phyloP scores from a whole-genome alignment of 2,113 vertebrate species.

The Tinamus guttatus region DNA sequence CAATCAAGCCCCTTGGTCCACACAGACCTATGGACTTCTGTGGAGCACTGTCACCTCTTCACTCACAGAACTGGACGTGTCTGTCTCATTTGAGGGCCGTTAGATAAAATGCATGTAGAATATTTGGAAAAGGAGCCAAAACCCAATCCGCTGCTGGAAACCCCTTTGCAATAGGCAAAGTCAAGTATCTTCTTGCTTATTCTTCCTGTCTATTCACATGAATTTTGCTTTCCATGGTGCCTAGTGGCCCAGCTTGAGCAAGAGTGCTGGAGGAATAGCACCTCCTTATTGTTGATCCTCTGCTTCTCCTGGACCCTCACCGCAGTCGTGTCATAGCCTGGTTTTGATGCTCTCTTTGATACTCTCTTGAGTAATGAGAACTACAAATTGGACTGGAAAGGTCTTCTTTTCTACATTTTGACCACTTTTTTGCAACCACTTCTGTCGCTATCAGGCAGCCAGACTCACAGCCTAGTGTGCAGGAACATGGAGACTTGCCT shows the following conservation, averaged over 20 bases:
- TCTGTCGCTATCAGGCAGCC: background rate
- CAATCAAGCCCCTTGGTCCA: background rate
- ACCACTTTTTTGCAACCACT: background rate
- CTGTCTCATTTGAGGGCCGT: background rate
- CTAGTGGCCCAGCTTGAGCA: background rate
- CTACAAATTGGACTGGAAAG: background rate
- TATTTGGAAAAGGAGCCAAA: background rate
- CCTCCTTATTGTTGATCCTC: background rate
- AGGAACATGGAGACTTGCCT: background rate
- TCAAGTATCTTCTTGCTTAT: background rate
- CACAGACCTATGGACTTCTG: background rate
- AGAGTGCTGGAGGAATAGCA: background rate
- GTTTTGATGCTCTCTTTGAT: background rate
- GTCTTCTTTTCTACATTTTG: background rate
- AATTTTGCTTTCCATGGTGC: background rate
- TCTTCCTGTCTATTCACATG: background rate
- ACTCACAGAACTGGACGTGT: rapidly evolving
- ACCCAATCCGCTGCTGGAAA: background rate
- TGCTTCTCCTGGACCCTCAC: background rate
- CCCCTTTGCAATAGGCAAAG: background rate
- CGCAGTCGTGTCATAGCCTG: background rate
- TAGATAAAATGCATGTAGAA: background rate
- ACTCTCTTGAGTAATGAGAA: background rate
- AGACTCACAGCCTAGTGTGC: background rate
- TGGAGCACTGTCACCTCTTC: background rate